Evolutionary conservation across 2,113 vertebrate species (phyloP).

Genomic region (Cryptomyrus ogoouensis): DNA sequence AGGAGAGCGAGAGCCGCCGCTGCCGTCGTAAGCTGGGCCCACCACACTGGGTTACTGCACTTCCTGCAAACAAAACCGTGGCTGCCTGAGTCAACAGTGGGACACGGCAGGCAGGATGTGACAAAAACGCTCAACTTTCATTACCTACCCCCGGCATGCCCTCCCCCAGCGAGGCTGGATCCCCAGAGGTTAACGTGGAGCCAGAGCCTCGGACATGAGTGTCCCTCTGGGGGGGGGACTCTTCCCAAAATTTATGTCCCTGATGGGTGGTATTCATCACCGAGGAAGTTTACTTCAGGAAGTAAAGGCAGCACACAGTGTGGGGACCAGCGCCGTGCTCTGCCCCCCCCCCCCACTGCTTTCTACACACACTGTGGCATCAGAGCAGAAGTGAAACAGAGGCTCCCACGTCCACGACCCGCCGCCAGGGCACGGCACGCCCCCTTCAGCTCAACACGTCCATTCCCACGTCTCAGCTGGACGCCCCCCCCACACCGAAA

Average conservation of each 20-base stretch:
- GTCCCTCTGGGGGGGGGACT: not conserved
- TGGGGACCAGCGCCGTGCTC: not conserved
- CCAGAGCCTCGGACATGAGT: not conserved
- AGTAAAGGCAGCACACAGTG: not conserved
- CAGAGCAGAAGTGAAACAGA: not conserved
- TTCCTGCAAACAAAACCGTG: slow-evolving; percentile 13
- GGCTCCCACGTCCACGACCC: not conserved
- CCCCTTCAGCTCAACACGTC: not conserved
- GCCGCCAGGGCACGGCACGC: not conserved
- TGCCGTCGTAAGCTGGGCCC: not conserved
- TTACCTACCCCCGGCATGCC: not conserved
- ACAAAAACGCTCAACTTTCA: not conserved
- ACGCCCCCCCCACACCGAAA: not conserved
- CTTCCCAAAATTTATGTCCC: not conserved
- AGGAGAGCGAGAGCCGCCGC: no score
- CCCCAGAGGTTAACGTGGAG: not conserved
- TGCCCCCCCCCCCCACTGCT: not conserved
- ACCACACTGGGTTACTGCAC: not conserved
- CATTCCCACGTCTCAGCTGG: not conserved
- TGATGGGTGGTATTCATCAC: not conserved
- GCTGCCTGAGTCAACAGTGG: slow-evolving; percentile 7
- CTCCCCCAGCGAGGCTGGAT: not conserved
- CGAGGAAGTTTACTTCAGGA: not conserved
- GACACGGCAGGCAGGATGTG: slow-evolving; percentile 4
- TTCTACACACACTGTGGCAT: not conserved